Conservation (phyloP, 23 tunicate species). For the Ascidia mentula region DNA sequence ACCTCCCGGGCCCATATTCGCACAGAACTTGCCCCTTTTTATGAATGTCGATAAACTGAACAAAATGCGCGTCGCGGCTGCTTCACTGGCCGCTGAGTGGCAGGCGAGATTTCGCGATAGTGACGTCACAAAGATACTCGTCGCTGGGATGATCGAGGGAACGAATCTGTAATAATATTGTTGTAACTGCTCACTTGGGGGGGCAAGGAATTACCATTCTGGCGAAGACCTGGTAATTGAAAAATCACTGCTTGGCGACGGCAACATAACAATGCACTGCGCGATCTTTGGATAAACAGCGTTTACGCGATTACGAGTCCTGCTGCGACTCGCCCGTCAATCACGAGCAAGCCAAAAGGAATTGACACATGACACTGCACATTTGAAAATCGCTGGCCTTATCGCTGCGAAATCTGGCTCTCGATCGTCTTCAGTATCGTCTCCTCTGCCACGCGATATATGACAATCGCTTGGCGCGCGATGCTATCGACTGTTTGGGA, state of each 20-base stretch:
- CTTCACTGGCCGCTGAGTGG: background rate
- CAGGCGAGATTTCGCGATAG: background rate
- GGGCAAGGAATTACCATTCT: background rate
- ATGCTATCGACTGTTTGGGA: background rate
- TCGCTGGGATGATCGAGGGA: background rate
- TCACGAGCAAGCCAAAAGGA: background rate
- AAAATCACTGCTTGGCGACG: background rate
- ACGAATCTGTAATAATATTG: constrained; percentile 5
- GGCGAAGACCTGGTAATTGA: background rate
- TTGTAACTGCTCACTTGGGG: background rate
- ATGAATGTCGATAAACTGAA: background rate
- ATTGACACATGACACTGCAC: constrained; percentile 11
- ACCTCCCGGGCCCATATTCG: background rate
- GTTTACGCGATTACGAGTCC: background rate
- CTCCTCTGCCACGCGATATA: background rate
- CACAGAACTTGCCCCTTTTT: background rate
- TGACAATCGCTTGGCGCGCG: background rate
- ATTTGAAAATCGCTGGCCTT: background rate
- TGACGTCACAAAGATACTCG: constrained; percentile 2
- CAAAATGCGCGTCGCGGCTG: background rate
- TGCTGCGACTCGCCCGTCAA: background rate
- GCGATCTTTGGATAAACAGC: background rate
- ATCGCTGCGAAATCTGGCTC: background rate
- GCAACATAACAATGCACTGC: background rate
- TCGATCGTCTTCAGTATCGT: background rate